Base-by-base conservation (phyloP, 2,888 invertebrate genomes). In the Sinopyrophorus schimmeli region DNA sequence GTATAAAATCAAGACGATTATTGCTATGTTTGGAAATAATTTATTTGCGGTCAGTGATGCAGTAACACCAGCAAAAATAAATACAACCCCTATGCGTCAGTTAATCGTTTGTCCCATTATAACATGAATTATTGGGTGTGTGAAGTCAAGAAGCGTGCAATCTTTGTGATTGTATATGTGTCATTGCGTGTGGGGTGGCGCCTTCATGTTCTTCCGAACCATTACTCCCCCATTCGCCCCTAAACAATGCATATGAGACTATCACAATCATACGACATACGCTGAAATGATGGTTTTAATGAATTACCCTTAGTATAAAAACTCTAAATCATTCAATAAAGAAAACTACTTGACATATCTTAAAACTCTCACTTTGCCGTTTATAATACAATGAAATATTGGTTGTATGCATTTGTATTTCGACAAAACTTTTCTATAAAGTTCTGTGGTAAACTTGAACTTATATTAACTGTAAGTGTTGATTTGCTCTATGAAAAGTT, bases 81-180 rank as follows among this genome's bases (percentile, higher is more conserved):
- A 43, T 43, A 47, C 52, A 52, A 47, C 47, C 47, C 47, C 52
- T 34, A 43, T 47, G 52, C 52, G 52, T 52, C 50, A 56, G 54
- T 61, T 61, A 60, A 61, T 61, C 60, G 61, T 61, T 61, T 60
- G 57, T 56, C 60, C 54, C 60, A 58, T 60, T 59, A 59, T 52
- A 53, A 53, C 50, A 49, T 61, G 60, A 60, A 60, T 61, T 61
- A 61, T 61, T 52, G 61, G 59, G 61, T 61, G 59, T 59, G 57
- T 48, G 53, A 46, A 61, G 58, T 61, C 59, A 61, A 61, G 61
- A 53, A 57, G 57, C 56, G 58, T 59, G 56, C 59, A 43, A 55
- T 59, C 50, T 53, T 44, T 53, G 55, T 47, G 55, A 54, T 57
- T 60, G 57, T 57, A 39, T 53, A 48, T 56, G 57, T 53, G 56